These are phyloP conservation scores for Melanerpes formicivorus DNA, from an alignment of 2,113 vertebrate genomes.

Conservation along the genomic window DNA sequence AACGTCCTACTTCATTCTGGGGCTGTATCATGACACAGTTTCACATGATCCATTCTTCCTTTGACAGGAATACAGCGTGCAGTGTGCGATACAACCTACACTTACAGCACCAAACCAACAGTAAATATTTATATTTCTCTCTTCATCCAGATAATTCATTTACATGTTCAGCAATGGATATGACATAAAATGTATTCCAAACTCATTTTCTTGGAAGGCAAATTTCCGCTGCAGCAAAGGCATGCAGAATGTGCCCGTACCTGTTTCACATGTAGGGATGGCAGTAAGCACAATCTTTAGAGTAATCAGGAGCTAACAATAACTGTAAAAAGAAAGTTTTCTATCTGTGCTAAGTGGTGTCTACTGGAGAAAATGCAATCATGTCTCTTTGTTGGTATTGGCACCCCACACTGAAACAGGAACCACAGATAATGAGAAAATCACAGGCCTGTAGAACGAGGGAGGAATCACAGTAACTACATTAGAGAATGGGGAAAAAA, in stretches of 20 bases:
- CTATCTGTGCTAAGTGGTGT: background rate
- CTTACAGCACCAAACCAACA: background rate
- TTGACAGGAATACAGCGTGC: accelerated
- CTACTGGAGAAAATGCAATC: background rate
- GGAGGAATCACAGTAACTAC: background rate
- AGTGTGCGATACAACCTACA: background rate
- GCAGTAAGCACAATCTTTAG: background rate
- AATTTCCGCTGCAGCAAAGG: background rate
- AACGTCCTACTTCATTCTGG: slow-evolving; percentile 20
- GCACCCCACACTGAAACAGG: background rate
- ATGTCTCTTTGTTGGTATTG: background rate
- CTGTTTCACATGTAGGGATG: background rate
- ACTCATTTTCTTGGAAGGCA: background rate
- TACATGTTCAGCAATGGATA: background rate
- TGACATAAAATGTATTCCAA: background rate
- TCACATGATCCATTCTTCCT: slow-evolving; percentile 15
- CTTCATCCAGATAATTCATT: background rate
- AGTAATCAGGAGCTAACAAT: background rate
- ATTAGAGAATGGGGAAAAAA: background rate
- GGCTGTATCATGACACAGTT: slow-evolving; percentile 12
- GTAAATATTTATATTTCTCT: background rate
- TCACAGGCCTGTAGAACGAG: background rate
- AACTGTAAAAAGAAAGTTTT: background rate
- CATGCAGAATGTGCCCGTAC: background rate
- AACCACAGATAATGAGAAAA: background rate